Conservation (phyloP, 2,797 vertebrate genomes). For the Brachyalestes nurse region DNA sequence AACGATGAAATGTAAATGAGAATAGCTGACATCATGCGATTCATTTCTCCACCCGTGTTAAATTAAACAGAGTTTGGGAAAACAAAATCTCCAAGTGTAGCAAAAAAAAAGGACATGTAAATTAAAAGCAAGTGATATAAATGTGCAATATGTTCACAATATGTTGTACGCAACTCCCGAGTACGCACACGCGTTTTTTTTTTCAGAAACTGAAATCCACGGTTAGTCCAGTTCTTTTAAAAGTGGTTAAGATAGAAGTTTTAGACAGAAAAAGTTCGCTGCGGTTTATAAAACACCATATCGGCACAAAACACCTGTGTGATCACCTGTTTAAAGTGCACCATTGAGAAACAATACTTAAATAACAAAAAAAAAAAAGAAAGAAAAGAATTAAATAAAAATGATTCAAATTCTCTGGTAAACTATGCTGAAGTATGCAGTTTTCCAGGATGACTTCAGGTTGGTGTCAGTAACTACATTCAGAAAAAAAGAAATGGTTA, state of each 20-base stretch:
- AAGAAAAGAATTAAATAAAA: neutral
- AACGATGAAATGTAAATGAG: neutral
- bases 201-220: conserved; percentile 3
- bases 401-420: conserved; percentile 11
- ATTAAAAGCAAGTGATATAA: neutral
- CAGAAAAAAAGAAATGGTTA: neutral
- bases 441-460: neutral
- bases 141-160: conserved; percentile 10
- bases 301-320: conserved; percentile 64
- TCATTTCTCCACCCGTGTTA: neutral
- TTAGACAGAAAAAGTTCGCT: conserved; percentile 43
- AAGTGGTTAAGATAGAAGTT: conserved; percentile 32
- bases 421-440: neutral
- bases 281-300: conserved; percentile 47
- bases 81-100: neutral
- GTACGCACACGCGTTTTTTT: neutral
- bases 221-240: conserved; percentile 16
- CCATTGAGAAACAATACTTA: conserved; percentile 55
- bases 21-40: neutral
- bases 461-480: conserved; percentile 11
- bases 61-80: neutral
- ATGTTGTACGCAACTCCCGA: neutral
- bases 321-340: conserved; percentile 76
- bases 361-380: neutral
- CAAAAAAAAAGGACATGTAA: neutral